Conservation (phyloP, 2,888 invertebrate species). For the Eupithecia pulchellata region DNA sequence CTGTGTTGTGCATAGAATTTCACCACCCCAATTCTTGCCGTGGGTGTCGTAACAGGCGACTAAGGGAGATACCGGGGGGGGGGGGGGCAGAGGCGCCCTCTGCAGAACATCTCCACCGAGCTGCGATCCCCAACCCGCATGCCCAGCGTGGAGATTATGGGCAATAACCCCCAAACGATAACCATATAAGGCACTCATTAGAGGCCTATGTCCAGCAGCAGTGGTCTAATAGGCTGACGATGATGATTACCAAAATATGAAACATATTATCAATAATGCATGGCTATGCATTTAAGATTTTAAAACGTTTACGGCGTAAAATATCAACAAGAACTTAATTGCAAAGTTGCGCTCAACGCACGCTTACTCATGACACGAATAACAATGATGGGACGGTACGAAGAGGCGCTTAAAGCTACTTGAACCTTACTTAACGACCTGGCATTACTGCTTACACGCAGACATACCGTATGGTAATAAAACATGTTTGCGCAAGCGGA, state of each 20-base stretch:
- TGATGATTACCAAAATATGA: slow-evolving; percentile 22
- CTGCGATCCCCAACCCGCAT: too few species aligned
- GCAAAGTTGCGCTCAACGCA: slow-evolving; percentile 12
- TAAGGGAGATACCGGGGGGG: too few species aligned
- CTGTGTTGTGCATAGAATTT: too few species aligned
- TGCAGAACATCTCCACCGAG: too few species aligned
- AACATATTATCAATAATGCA: slow-evolving; percentile 7
- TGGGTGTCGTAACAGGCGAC: too few species aligned
- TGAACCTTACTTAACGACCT: slow-evolving; percentile 62
- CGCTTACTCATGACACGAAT: slow-evolving; percentile 38
- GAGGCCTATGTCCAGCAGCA: too few species aligned
- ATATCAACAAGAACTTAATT: not conserved
- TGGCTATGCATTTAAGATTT: slow-evolving; percentile 1
- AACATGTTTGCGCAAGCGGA: slow-evolving; percentile 70
- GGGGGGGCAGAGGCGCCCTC: too few species aligned
- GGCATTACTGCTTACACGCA: slow-evolving; percentile 61
- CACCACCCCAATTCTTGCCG: too few species aligned
- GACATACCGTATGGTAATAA: slow-evolving; percentile 70
- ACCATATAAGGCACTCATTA: too few species aligned
- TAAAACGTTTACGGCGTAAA: not conserved
- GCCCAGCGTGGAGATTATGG: too few species aligned
- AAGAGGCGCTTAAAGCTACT: slow-evolving; percentile 62
- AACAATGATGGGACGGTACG: slow-evolving; percentile 45
- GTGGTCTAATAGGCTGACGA: too few species aligned
- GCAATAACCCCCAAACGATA: too few species aligned